Base-by-base conservation (phyloP, 2,113 vertebrate species). In the Gulo gulo region DNA sequence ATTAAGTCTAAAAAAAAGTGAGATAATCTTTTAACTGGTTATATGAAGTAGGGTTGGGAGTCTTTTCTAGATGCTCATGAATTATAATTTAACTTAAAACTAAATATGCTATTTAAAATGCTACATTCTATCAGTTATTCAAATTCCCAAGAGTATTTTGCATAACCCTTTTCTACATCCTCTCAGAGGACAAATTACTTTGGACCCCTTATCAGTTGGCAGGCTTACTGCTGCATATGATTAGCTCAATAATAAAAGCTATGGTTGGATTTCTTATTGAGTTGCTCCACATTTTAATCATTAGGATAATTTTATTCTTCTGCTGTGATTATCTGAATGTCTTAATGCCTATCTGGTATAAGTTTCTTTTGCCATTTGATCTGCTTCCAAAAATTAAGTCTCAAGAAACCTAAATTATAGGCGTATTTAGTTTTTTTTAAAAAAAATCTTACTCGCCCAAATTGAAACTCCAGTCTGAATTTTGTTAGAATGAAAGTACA, bases 341-440 rank as follows among this genome's bases (percentile, higher is more conserved):
- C 98, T 97, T 97, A 95, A 93, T 81, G 63, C 21, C 61, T 78
- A 59, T 71, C 63, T 14, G 29, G 34, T 78, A 82, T 96, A 74
- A 95, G 96, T 97, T 97, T 93, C 10, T n/a, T 78, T 97, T 95
- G 93, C 80, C 16, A 47, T 98, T 93, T 97, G 55, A 96, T 97
- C 55, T 95, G 1, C 97, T 97, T 91, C 36, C 36, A 89, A 83
- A 63, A 65, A 69, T 2, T 4, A 92, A 88, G 26, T 65, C 31
- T 94, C 31, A 87, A 90, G 69, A 93, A 92, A 89, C 15, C 67
- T 50, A 69, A 91, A 94, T 74, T 67, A 36, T 1, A 69, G 52
- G 8, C 36, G 45, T 76, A 57, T 50, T 95, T 94, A 89, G 87
- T 50, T 92, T 96, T 92, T 96, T 2, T 71, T 11, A 24, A 14